These are phyloP conservation scores for Pogona vitticeps DNA, from an alignment of 2,113 vertebrate species.

Conservation along the genomic window DNA sequence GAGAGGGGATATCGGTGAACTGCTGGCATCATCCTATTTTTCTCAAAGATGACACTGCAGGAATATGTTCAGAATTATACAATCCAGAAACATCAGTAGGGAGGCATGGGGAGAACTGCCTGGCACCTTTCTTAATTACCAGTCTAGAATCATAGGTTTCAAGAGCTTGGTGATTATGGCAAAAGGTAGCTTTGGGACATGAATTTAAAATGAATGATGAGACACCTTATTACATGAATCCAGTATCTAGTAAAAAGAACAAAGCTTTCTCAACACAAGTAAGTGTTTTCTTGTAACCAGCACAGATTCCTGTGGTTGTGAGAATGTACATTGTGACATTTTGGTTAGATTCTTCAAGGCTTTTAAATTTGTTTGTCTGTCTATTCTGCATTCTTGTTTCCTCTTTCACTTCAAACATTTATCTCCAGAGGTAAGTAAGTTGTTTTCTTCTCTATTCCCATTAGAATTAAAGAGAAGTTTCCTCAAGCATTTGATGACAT, in stretches of 20 bases:
- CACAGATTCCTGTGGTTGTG: neutral
- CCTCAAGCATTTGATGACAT: constrained; percentile 97
- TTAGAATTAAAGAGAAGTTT: constrained; percentile 98
- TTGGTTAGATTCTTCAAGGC: neutral
- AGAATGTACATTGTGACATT: neutral
- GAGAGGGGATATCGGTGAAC: neutral
- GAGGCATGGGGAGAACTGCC: neutral
- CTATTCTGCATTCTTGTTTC: neutral
- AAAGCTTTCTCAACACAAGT: neutral
- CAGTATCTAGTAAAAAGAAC: neutral
- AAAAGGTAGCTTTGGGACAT: neutral
- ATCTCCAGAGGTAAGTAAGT: neutral
- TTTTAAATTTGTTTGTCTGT: neutral
- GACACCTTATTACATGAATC: neutral
- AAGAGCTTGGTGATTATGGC: neutral
- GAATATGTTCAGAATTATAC: neutral
- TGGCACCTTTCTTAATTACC: neutral
- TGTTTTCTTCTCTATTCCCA: constrained; percentile 24
- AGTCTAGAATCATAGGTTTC: neutral
- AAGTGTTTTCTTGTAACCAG: neutral
- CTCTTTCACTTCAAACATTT: neutral
- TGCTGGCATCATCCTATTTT: neutral
- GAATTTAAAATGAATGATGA: neutral
- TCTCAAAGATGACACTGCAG: neutral
- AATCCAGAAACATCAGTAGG: neutral